Evolutionary conservation across 2,797 vertebrate genomes (phyloP).

Genomic region (Microctenopoma steveboyesi): DNA sequence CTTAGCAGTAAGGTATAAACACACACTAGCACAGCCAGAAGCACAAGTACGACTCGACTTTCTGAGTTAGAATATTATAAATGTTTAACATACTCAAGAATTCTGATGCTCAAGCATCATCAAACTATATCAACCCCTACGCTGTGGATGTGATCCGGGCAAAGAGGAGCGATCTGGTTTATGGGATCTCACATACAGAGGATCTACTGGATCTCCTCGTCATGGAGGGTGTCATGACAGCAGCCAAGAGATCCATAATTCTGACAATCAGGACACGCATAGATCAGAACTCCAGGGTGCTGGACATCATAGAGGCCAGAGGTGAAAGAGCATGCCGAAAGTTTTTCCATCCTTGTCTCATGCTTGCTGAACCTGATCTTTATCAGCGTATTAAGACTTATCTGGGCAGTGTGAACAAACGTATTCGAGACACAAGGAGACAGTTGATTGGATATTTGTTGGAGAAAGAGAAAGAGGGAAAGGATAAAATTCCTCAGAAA

Average conservation of each 20-base stretch:
- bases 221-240: conserved; percentile 75
- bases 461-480: conserved; percentile 79
- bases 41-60: not conserved
- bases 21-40: conserved; percentile 8
- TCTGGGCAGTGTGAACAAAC: conserved; percentile 74
- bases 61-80: conserved; percentile 16
- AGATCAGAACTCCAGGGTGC: conserved; percentile 81
- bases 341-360: conserved; percentile 88
- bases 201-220: conserved; percentile 81
- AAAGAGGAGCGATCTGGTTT: conserved; percentile 80
- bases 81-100: conserved; percentile 23
- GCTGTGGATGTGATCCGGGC: conserved; percentile 80
- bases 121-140: conserved; percentile 79
- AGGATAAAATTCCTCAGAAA: conserved; percentile 39
- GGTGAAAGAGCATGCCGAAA: conserved; percentile 86
- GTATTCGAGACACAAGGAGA: conserved; percentile 80
- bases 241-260: conserved; percentile 79
- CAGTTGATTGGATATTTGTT: conserved; percentile 86
- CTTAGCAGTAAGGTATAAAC: conserved; percentile 45
- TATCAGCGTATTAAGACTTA: conserved; percentile 82
- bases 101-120: conserved; percentile 23
- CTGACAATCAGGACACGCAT: conserved; percentile 76
- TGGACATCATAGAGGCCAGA: conserved; percentile 83
- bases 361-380: conserved; percentile 83
- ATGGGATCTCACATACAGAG: conserved; percentile 81